A percentile compares a stretch with the other conserved stretches of the same genome.
Evolutionary conservation across 2,888 invertebrate species (phyloP).

Genomic region (Exephanes ischioxanthus): DNA sequence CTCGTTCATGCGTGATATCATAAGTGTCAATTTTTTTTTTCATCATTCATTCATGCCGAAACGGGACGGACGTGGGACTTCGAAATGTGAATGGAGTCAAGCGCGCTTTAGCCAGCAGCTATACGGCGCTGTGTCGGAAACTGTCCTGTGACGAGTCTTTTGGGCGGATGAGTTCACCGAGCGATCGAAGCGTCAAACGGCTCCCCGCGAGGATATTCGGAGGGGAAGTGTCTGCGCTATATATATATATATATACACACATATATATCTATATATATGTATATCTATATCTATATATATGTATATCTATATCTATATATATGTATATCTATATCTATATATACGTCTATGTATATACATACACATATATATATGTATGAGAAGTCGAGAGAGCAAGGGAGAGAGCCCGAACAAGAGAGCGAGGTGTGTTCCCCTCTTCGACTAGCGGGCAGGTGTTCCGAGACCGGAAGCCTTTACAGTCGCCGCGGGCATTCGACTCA

Average conservation of each 20-base stretch:
- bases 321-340: too few species aligned
- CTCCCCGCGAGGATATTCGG: not conserved
- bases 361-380: not conserved
- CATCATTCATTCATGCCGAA: conserved; percentile 43
- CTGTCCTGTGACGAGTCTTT: not conserved
- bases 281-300: too few species aligned
- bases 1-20: conserved; percentile 52
- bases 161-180: conserved; percentile 24
- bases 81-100: conserved; percentile 52
- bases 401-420: not conserved
- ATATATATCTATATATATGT: too few species aligned
- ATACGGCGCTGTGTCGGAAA: not conserved
- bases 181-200: conserved; percentile 21
- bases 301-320: not conserved
- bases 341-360: too few species aligned
- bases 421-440: conserved; percentile 22
- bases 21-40: conserved; percentile 53
- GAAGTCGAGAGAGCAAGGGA: conserved; percentile 2
- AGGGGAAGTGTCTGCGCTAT: not conserved
- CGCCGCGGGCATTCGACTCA: conserved; percentile 78
- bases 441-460: conserved; percentile 81
- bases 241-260: not conserved
- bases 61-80: conserved; percentile 19
- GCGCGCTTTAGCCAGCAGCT: conserved; percentile 21
- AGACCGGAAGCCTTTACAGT: conserved; percentile 84